phyloP scores from a whole-genome alignment of 2,113 vertebrate genomes.

The Lamprologus tigripictilis region DNA sequence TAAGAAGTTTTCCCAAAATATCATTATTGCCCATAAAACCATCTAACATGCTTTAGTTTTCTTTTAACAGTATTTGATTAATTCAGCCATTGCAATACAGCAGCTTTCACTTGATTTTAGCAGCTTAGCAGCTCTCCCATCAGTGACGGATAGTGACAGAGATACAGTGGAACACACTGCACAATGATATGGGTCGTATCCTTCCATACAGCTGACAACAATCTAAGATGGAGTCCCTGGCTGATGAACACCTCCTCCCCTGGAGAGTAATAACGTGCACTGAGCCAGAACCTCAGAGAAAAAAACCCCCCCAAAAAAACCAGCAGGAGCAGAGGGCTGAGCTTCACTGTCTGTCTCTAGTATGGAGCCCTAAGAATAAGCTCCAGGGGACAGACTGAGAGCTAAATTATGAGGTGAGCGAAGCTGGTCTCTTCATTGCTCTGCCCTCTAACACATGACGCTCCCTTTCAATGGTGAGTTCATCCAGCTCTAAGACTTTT shows the following conservation, averaged over 20 bases:
- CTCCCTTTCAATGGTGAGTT: not conserved
- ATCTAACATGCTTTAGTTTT: not conserved
- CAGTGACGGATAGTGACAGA: conserved; percentile 22
- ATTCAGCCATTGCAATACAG: not conserved
- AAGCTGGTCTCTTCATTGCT: not conserved
- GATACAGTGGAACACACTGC: conserved; percentile 9
- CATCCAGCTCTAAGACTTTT: not conserved
- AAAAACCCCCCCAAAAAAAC: not conserved
- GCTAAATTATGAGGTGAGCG: conserved; percentile 9
- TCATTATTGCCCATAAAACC: not conserved
- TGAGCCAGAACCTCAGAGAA: conserved; percentile 27
- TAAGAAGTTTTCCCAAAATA: not conserved
- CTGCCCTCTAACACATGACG: not conserved
- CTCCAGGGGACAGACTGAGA: not conserved
- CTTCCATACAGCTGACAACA: conserved; percentile 22
- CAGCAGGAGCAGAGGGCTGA: not conserved
- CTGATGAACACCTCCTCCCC: conserved; percentile 41
- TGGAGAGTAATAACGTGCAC: conserved; percentile 32
- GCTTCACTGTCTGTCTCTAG: not conserved
- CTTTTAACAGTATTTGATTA: not conserved
- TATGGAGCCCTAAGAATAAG: not conserved
- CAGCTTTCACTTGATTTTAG: not conserved
- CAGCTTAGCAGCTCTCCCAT: not conserved
- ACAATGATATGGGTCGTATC: conserved; percentile 28
- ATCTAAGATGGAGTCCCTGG: conserved; percentile 33